Conservation (phyloP, 2,797 vertebrate species). For the Amblyopsis hoosieri region DNA sequence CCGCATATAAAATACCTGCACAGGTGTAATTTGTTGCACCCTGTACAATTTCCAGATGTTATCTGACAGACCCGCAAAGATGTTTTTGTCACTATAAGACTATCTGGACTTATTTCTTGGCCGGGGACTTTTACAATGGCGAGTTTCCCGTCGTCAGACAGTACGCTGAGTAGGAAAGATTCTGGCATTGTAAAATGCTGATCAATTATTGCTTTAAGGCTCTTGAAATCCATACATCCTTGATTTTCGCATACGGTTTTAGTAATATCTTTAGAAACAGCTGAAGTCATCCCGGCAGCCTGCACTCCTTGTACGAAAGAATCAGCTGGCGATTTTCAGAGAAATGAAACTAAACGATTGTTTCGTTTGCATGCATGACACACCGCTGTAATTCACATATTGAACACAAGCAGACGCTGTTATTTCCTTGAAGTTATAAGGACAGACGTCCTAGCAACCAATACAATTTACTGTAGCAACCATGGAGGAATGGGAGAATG, state of each 20-base stretch:
- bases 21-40: slow-evolving; percentile 82
- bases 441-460: slow-evolving; percentile 43
- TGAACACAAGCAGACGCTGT: too few species aligned
- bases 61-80: slow-evolving; percentile 78
- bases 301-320: too few species aligned
- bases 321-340: too few species aligned
- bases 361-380: too few species aligned
- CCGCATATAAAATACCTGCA: slow-evolving; percentile 85
- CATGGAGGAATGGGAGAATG: slow-evolving; percentile 25
- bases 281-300: slow-evolving; percentile 41
- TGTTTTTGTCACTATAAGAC: slow-evolving; percentile 70
- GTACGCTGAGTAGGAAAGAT: slow-evolving; percentile 26
- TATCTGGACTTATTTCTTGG: slow-evolving; percentile 31
- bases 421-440: too few species aligned
- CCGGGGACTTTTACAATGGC: slow-evolving; percentile 31
- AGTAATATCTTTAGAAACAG: slow-evolving; percentile 36
- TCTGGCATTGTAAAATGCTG: slow-evolving; percentile 34
- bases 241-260: slow-evolving; percentile 63
- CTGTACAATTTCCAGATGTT: slow-evolving; percentile 40
- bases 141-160: slow-evolving; percentile 58
- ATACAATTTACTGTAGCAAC: slow-evolving; percentile 48
- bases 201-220: slow-evolving; percentile 40
- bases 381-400: too few species aligned
- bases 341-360: too few species aligned
- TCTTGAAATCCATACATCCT: slow-evolving; percentile 59